These are phyloP conservation scores for Brachionus paranguensis DNA, from an alignment of 1,140 invertebrate species.

Conservation along the genomic window DNA sequence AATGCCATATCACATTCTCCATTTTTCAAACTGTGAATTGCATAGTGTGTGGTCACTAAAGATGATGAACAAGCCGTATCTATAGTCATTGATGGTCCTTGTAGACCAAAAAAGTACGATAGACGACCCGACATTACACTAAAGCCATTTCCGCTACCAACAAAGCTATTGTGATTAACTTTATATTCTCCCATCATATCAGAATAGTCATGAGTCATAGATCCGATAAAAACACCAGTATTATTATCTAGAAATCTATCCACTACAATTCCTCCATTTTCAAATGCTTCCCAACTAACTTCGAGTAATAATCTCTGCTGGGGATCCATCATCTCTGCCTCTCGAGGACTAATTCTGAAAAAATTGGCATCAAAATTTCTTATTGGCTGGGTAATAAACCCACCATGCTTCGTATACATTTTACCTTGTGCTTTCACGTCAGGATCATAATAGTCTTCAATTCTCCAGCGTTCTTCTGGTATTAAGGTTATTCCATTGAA, in stretches of 20 bases:
- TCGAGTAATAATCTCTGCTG: not conserved
- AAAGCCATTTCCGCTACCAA: not conserved
- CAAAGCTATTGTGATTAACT: not conserved
- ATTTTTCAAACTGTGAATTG: not conserved
- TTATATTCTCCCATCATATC: not conserved
- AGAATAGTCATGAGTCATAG: not conserved
- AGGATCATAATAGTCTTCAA: constrained; percentile 40
- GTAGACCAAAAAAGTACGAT: not conserved
- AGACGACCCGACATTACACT: constrained; percentile 35
- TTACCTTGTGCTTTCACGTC: constrained; percentile 42
- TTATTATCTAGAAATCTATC: not conserved
- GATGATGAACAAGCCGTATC: constrained; percentile 24
- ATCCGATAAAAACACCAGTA: not conserved
- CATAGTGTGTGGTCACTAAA: not conserved
- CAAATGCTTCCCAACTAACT: not conserved
- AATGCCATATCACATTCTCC: constrained; percentile 45
- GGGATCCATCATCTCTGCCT: not conserved
- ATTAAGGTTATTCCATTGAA: constrained; percentile 43
- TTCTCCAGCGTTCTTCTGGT: constrained; percentile 42
- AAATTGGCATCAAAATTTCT: not conserved
- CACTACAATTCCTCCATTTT: not conserved
- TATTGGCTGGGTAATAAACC: constrained; percentile 39
- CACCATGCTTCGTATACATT: constrained; percentile 42
- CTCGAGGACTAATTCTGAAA: not conserved
- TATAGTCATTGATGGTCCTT: not conserved